Base-by-base conservation (phyloP, 2,797 vertebrate genomes). In the Sebastes melanostomus region DNA sequence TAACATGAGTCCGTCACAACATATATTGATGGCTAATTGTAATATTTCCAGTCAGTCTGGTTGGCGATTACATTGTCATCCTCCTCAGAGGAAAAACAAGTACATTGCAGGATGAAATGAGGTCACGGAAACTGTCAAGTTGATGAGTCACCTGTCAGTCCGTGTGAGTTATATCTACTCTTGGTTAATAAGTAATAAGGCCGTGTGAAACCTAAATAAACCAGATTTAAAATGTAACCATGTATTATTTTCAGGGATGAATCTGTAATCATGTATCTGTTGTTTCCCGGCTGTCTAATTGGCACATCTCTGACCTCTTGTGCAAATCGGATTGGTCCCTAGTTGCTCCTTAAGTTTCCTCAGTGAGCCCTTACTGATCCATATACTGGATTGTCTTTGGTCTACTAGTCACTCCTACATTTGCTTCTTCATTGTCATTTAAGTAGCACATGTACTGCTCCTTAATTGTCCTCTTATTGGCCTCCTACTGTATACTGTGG, bases 161-260 rank as follows among this genome's bases (percentile, higher is more conserved):
- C 22, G 4, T 14, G 8, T 61, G 20, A 72, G 11, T 55, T 66
- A 63, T 56, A 32, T 72, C 58, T 25, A 34, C 24, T 54, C n/a
- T 36, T 46, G 20, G 14, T 72, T 55, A 76, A 78, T 75, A 25
- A 81, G 24, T 38, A 27, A 70, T 73, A 24, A 59, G 25, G 29
- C 4, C 3, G 8, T 2, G 42, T 38, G 68, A 73, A 77, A 71
- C 54, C 50, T 22, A 38, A 75, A 67, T 46, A 30, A 66, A 80
- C 12, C 10, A 22, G 20, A 72, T 74, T 75, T 25, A 38, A 16
- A 61, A 61, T 66, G 56, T 24, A 32, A 12, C 61, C 42, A 54
- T 14, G 20, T 36, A 24, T 59, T 12, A 25, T 58, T 55, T 69
- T 60, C 72, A 78, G 36, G 36, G 16, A 32, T 50, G 56, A 67